phyloP scores from a whole-genome alignment of 2,797 vertebrate species.

The Acanthiza pusilla region DNA sequence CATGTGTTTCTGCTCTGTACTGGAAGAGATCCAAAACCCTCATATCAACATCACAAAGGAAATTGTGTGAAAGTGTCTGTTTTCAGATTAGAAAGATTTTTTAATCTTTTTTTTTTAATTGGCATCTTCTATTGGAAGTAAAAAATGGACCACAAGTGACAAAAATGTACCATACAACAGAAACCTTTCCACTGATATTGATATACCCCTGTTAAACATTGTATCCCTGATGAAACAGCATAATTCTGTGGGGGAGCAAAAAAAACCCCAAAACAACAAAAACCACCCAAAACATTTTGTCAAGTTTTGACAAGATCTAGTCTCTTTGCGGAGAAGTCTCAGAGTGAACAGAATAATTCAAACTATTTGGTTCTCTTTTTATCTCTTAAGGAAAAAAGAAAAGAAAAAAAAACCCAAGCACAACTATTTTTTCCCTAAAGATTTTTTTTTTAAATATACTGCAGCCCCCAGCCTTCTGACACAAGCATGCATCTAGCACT shows the following conservation, averaged over 20 bases:
- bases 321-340: background rate
- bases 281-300: background rate
- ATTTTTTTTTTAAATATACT: background rate
- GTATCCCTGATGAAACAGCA: background rate
- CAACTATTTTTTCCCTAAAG: background rate
- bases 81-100: background rate
- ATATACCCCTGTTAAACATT: background rate
- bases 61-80: background rate
- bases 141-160: background rate
- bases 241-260: background rate
- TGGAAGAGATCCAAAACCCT: background rate
- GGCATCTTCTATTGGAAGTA: background rate
- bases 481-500: background rate
- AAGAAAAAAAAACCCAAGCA: too few species aligned
- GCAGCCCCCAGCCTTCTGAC: background rate
- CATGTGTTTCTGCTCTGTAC: background rate
- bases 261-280: background rate
- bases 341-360: background rate
- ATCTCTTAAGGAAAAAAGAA: background rate
- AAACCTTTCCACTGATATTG: background rate
- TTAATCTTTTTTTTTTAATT: background rate
- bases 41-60: background rate
- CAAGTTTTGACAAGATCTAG: background rate
- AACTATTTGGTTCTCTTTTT: background rate
- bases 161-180: background rate